phyloP scores from a whole-genome alignment of 2,888 invertebrate genomes.

The Trichopoda pennipes region DNA sequence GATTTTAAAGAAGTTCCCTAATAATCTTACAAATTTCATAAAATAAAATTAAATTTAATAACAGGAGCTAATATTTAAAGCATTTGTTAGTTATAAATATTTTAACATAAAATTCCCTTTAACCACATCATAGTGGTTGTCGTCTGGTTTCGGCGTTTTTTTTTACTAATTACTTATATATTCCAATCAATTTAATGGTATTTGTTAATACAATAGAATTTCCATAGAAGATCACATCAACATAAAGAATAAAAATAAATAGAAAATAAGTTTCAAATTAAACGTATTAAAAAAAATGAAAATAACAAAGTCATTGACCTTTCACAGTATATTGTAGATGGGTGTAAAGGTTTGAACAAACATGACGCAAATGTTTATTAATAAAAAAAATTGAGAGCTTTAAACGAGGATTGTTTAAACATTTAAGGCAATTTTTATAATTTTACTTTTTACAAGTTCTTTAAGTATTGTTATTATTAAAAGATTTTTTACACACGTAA shows the following conservation, averaged over 20 bases:
- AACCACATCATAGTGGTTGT: not conserved
- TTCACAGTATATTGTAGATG: not conserved
- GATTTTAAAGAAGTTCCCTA: no score
- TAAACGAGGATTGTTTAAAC: not conserved
- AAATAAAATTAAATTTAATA: no score
- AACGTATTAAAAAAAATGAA: not conserved
- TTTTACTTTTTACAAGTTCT: no score
- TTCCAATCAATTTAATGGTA: no score
- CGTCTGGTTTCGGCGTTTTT: not conserved
- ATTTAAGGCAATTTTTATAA: no score
- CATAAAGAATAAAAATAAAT: not conserved
- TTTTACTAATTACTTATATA: no score
- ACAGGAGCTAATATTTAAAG: no score
- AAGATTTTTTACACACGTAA: no score
- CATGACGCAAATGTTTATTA: constrained; percentile 7
- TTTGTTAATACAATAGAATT: not conserved
- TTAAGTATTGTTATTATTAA: no score
- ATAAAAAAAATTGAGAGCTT: not conserved
- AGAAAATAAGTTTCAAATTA: not conserved
- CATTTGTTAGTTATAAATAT: not conserved
- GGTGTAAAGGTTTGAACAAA: not conserved
- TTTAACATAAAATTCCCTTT: not conserved
- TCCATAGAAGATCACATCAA: not conserved
- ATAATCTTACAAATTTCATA: no score
- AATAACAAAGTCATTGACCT: constrained; percentile 47